Conservation (phyloP, 2,888 invertebrate species). For the Aleiodes alternator region DNA sequence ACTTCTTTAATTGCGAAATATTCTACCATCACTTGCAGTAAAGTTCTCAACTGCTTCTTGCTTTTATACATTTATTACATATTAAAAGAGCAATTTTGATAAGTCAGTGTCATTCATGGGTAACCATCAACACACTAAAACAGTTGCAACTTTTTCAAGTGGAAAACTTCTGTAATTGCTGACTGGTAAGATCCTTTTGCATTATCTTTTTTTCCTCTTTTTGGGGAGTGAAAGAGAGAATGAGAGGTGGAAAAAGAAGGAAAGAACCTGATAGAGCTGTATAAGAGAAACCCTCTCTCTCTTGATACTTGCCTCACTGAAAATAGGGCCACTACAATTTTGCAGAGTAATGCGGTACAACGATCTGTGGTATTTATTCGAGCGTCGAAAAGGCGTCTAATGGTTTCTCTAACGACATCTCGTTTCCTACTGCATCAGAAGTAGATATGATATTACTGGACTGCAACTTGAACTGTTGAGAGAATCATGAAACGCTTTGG, state of each 20-base stretch:
- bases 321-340: slow-evolving; percentile 1
- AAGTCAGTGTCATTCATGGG: no score
- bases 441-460: slow-evolving; percentile 34
- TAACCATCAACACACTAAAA: not conserved
- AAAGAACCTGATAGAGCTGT: not conserved
- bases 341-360: slow-evolving; percentile 36
- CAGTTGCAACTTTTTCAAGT: slow-evolving; percentile 12
- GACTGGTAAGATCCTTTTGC: slow-evolving; percentile 9
- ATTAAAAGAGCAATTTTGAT: no score
- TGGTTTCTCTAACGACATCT: slow-evolving; percentile 46
- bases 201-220: not conserved
- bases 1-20: no score
- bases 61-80: no score
- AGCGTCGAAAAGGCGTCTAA: slow-evolving; percentile 45
- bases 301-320: not conserved
- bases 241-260: not conserved
- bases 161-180: slow-evolving; percentile 21
- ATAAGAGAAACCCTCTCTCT: not conserved
- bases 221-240: not conserved
- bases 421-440: slow-evolving; percentile 34
- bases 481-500: slow-evolving; percentile 15
- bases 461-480: slow-evolving; percentile 10
- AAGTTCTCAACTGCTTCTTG: no score
- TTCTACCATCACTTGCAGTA: no score
- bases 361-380: slow-evolving; percentile 43